Base-by-base conservation (phyloP, 2,797 vertebrate species). In the Coracias cyanogaster region DNA sequence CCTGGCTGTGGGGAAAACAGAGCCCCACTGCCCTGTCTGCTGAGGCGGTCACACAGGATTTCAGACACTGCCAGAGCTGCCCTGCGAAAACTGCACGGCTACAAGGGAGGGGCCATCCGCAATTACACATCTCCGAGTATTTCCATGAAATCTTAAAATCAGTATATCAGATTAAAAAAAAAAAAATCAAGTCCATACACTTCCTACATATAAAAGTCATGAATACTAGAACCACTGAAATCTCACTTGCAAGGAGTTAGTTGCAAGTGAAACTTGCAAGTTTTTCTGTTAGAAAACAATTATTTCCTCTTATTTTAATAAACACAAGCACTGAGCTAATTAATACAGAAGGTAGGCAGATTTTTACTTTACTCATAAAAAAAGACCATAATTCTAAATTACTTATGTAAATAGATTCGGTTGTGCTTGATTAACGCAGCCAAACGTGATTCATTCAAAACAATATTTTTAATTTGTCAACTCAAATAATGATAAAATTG, bases 181-280 rank as follows among this genome's bases (percentile, higher is more conserved):
- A 61, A 90, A 41, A 81, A 64, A 80, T 8, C 41, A 72, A 92
- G 28, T 33, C 70, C 57, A 65, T 31, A 62, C 9, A 45, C 58
- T 84, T 88, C 64, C 49, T 67, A 81, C 43, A 85, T 69, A 28
- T 39, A 71, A 64, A 78, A 51, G 33, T 22, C 35, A 91, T 83
- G 82, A 93, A 55, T 57, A 85, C 77, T 37, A 71, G 51, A 90
- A 43, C 31, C 88, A 76, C 39, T 89, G 31, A 73, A 49, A 73
- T 86, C n/a, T 76, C 65, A 92, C 90, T 96, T 90, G 31, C 49
- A 89, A 57, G 91, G 70, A 77, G n/a, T n/a, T n/a, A n/a, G n/a
- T n/a, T n/a, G n/a, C n/a, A n/a, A n/a, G n/a, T n/a, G n/a, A n/a
- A n/a, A n/a, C n/a, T n/a, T n/a, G n/a, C n/a, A n/a, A n/a, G n/a